phyloP scores from a whole-genome alignment of 2,888 invertebrate species.

The Invenusta paracnida region DNA sequence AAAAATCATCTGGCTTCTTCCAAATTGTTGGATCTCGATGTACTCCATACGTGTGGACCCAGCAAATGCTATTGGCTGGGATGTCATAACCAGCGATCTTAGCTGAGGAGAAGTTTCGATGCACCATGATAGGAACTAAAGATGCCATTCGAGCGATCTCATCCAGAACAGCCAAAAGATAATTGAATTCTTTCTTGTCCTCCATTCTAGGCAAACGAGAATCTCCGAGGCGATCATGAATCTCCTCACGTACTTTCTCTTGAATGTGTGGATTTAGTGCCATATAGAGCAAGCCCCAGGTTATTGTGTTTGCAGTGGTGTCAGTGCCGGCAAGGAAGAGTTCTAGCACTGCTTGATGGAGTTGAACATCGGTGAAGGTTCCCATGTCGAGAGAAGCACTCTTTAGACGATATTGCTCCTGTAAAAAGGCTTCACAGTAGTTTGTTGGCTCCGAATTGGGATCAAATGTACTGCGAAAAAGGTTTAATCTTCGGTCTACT shows the following conservation, averaged over 20 bases:
- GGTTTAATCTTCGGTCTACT: background rate
- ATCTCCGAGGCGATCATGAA: conserved; percentile 56
- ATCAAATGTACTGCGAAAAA: background rate
- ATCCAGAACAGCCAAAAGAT: conserved; percentile 51
- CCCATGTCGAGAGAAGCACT: background rate
- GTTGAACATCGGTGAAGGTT: conserved; percentile 30
- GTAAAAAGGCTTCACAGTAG: conserved; percentile 45
- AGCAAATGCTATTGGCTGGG: conserved; percentile 49
- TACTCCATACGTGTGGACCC: conserved; percentile 49
- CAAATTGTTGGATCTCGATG: conserved; percentile 48
- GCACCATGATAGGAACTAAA: conserved; percentile 48
- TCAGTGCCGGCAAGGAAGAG: conserved; percentile 62
- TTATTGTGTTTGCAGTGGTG: conserved; percentile 77
- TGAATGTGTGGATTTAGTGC: conserved; percentile 75
- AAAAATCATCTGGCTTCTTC: background rate
- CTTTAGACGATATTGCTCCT: conserved; percentile 36
- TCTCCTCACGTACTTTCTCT: conserved; percentile 60
- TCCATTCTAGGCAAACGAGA: conserved; percentile 46
- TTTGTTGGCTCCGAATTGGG: conserved; percentile 39
- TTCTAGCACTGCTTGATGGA: conserved; percentile 45
- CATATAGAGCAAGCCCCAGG: conserved; percentile 75
- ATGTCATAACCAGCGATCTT: conserved; percentile 51
- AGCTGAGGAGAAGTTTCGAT: conserved; percentile 49
- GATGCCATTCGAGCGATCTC: conserved; percentile 50
- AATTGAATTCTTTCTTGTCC: conserved; percentile 47